Evolutionary conservation across 53 echinoderm and acorn worm species (phyloP).

Genomic region (Crossaster papposus): DNA sequence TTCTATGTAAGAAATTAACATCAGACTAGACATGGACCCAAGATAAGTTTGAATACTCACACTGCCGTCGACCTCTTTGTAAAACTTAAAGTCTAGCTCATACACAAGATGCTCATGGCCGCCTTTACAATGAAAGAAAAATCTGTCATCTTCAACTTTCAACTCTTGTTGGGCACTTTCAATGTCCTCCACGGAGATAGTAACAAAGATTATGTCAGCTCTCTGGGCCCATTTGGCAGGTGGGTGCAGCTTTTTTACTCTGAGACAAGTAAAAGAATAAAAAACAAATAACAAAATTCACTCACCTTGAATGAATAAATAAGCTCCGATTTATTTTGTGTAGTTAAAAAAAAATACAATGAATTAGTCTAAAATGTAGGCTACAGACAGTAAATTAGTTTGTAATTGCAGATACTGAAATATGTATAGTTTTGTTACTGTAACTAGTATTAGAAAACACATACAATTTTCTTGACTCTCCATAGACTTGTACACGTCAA

Average conservation of each 20-base stretch:
- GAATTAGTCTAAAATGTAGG: too few relatives aligned
- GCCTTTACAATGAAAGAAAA: slow-evolving; percentile 59
- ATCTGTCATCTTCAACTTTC: slow-evolving; percentile 42
- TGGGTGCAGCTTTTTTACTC: slow-evolving; percentile 43
- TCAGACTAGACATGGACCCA: neutral
- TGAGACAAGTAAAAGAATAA: neutral
- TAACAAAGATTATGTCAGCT: slow-evolving; percentile 50
- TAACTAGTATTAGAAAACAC: too few relatives aligned
- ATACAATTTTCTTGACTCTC: too few relatives aligned
- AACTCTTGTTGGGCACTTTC: slow-evolving; percentile 6
- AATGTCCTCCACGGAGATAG: slow-evolving; percentile 58
- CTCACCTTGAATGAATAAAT: too few relatives aligned
- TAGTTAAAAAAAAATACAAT: too few relatives aligned
- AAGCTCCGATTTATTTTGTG: neutral
- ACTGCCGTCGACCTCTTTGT: slow-evolving; percentile 34
- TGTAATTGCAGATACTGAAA: too few relatives aligned
- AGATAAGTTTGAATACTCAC: slow-evolving; percentile 37
- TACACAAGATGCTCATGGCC: slow-evolving; percentile 53
- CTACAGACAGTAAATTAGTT: too few relatives aligned
- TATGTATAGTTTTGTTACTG: too few relatives aligned
- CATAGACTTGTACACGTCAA: too few relatives aligned
- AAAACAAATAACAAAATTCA: neutral
- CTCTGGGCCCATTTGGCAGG: slow-evolving; percentile 64
- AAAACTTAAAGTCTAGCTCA: slow-evolving; percentile 58
- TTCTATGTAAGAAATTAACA: neutral